A percentile compares a stretch with the other conserved stretches of the same genome.
Conservation (phyloP, 2,797 vertebrate genomes). For the Aldrovandia affinis region DNA sequence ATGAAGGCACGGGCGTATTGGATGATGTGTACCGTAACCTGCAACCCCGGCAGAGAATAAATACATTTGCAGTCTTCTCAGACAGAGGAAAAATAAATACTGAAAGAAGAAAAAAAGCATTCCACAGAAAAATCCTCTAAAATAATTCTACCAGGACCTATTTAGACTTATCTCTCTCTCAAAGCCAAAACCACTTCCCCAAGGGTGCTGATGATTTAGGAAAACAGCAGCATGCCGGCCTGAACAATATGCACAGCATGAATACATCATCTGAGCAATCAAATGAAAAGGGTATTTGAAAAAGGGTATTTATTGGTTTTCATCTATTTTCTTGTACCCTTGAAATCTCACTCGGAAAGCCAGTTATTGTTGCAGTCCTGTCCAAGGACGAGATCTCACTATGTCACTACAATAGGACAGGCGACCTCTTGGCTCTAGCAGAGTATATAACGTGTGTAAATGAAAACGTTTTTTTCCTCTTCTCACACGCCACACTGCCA, state of each 20-base stretch:
- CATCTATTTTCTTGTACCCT: not conserved
- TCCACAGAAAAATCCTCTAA: not conserved
- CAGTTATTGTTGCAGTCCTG: not conserved
- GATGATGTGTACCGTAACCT: not conserved
- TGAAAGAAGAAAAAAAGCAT: not conserved
- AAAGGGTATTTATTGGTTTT: no score
- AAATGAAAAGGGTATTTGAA: not conserved
- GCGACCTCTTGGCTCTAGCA: not conserved
- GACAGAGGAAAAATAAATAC: not conserved
- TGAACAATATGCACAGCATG: not conserved
- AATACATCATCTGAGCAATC: not conserved
- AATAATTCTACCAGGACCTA: constrained; percentile 5
- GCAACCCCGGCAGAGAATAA: not conserved
- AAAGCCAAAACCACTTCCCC: not conserved
- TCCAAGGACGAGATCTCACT: constrained; percentile 1
- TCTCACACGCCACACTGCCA: constrained; percentile 23
- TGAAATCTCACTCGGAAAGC: not conserved
- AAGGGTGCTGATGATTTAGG: not conserved
- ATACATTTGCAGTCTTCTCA: not conserved
- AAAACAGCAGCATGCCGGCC: not conserved
- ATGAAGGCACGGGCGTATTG: not conserved
- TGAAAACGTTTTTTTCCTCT: not conserved
- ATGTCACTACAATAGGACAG: not conserved
- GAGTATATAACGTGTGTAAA: not conserved
- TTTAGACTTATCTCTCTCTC: not conserved